Base-by-base conservation (phyloP, 2,797 vertebrate genomes). In the Psittacula derbiana region DNA sequence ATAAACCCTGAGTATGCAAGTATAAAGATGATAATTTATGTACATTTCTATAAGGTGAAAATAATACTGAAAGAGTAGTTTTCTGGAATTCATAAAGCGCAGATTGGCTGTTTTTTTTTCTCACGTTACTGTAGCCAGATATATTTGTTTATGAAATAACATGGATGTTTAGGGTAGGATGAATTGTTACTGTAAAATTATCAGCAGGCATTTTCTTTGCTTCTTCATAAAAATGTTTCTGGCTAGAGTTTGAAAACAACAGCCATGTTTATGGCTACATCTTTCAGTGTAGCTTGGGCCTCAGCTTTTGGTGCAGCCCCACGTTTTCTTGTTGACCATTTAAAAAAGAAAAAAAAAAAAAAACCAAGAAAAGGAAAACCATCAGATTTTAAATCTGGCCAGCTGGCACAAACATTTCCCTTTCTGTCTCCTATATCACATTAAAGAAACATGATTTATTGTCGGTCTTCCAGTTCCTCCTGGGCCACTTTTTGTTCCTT, bases 101-200 rank as follows among this genome's bases (percentile, higher is more conserved):
- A 67, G 55, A 46, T 75, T 89, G 92, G 46, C 41, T 80, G 14
- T 0, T 28, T 58, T 86, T 86, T 66, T 90, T 81, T 7, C 41
- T 90, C 1, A 3, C 18, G 64, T 61, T 50, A 46, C 28, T 80
- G n/a, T 73, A 62, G 50, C 24, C 19, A 49, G 52, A 52, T 80
- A 17, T 30, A 70, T 94, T 76, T 87, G 19, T 74, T 90, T 65
- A 57, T 64, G 61, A 83, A 91, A 31, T 78, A 88, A 52, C 20
- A 31, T 30, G 5, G 20, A 40, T 80, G 43, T 41, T 76, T 41
- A 83, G 9, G 18, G 25, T 74, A 82, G 43, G 38, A 16, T 24
- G 18, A 69, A 5, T 92, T 96, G 87, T 91, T 80, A 81, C 33
- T 50, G 21, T 85, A 85, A 94, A 96, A 96, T 85, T 88, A 85